Evolutionary conservation across 2,113 vertebrate genomes (phyloP).

Genomic region (Passer montanus): DNA sequence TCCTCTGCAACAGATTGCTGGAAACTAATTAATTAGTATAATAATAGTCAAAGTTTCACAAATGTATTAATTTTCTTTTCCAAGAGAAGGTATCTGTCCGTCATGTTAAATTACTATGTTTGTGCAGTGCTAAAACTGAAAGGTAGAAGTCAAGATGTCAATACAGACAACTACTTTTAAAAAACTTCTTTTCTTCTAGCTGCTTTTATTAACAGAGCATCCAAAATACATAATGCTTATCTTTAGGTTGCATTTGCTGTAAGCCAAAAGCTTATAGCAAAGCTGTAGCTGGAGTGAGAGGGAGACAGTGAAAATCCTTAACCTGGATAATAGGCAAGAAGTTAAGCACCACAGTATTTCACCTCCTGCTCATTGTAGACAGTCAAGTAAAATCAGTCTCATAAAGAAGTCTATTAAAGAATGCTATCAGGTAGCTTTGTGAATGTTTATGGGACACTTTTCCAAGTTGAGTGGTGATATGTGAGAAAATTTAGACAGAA

Average conservation of each 20-base stretch:
- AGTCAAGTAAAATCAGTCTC: background rate
- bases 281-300: background rate
- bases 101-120: background rate
- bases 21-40: background rate
- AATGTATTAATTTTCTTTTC: background rate
- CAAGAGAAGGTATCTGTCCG: rapidly evolving
- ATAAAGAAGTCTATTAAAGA: background rate
- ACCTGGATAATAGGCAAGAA: background rate
- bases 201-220: background rate
- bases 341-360: background rate
- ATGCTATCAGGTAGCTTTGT: background rate
- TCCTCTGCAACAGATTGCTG: background rate
- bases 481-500: background rate
- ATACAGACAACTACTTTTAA: background rate
- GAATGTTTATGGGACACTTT: background rate
- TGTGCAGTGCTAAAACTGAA: background rate
- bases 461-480: background rate
- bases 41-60: background rate
- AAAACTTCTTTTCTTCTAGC: background rate
- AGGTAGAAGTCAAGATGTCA: background rate
- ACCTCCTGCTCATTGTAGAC: background rate
- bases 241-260: background rate
- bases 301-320: background rate
- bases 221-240: background rate
- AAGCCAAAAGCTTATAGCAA: background rate